These are phyloP conservation scores for Dexiosoma caninum DNA, from an alignment of 2,888 invertebrate species.

Conservation along the genomic window DNA sequence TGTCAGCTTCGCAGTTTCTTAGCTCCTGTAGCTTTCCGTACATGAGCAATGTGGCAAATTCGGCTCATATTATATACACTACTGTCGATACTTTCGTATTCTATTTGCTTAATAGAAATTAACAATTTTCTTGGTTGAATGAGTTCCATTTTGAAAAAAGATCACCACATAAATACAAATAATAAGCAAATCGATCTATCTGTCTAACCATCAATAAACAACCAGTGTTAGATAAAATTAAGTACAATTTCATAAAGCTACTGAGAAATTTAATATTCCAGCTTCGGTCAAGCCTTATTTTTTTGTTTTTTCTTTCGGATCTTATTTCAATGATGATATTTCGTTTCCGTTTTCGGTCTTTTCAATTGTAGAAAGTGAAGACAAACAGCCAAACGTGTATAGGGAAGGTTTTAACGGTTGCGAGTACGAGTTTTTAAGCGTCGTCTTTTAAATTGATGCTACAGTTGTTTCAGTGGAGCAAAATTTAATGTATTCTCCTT, in stretches of 20 bases:
- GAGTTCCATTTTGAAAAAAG: slow-evolving; percentile 61
- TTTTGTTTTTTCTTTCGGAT: not conserved
- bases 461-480: slow-evolving; percentile 34
- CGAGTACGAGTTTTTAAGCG: slow-evolving; percentile 65
- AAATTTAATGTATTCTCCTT: slow-evolving; percentile 9
- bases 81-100: slow-evolving; percentile 47
- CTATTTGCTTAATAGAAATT: slow-evolving; percentile 52
- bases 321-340: slow-evolving; percentile 22
- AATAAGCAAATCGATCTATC: slow-evolving; percentile 29
- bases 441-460: slow-evolving; percentile 64
- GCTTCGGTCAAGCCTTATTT: slow-evolving; percentile 23
- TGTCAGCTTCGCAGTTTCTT: slow-evolving; percentile 67
- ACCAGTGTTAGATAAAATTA: slow-evolving; percentile 9
- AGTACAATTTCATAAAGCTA: slow-evolving; percentile 14
- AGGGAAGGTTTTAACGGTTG: slow-evolving; percentile 46
- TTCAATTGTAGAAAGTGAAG: slow-evolving; percentile 11
- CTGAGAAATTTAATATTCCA: slow-evolving; percentile 31
- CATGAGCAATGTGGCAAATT: slow-evolving; percentile 55
- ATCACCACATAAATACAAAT: slow-evolving; percentile 33
- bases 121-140: slow-evolving; percentile 59
- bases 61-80: slow-evolving; percentile 47
- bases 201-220: slow-evolving; percentile 13
- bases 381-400: slow-evolving; percentile 21
- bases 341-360: slow-evolving; percentile 34
- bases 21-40: slow-evolving; percentile 54